These are phyloP conservation scores for Thunnus thynnus DNA, from an alignment of 2,113 vertebrate species.

Conservation along the genomic window DNA sequence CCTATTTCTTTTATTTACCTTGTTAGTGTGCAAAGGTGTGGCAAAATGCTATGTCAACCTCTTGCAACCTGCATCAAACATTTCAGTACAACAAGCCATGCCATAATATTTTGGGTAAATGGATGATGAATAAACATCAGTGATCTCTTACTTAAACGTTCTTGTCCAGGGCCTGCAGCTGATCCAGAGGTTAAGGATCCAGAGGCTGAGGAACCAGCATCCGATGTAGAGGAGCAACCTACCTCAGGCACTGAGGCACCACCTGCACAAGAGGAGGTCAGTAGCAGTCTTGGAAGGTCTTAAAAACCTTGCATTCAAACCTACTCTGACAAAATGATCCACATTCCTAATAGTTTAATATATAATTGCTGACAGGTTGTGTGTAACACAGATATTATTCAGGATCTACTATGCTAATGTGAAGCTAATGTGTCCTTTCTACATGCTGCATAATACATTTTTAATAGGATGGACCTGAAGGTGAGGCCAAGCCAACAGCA, in stretches of 20 bases:
- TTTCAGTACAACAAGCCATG: not conserved
- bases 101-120: not conserved
- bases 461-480: conserved; percentile 31
- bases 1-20: not conserved
- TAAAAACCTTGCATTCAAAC: not conserved
- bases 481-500: not conserved
- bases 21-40: not conserved
- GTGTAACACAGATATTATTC: not conserved
- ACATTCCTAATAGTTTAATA: not conserved
- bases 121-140: not conserved
- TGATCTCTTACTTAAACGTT: not conserved
- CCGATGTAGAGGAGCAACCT: not conserved
- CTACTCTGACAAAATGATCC: not conserved
- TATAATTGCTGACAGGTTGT: not conserved
- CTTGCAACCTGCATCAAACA: not conserved
- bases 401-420: not conserved
- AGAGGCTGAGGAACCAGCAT: conserved; percentile 10
- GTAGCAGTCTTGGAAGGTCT: not conserved
- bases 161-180: not conserved
- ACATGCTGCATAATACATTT: not conserved
- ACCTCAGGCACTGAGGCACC: not conserved
- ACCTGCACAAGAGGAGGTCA: conserved; percentile 27
- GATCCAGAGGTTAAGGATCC: not conserved
- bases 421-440: not conserved
- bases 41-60: not conserved